A percentile compares a stretch with the other conserved stretches of the same genome.
phyloP scores from a whole-genome alignment of 2,888 invertebrate genomes.

The Archips crataeganus region DNA sequence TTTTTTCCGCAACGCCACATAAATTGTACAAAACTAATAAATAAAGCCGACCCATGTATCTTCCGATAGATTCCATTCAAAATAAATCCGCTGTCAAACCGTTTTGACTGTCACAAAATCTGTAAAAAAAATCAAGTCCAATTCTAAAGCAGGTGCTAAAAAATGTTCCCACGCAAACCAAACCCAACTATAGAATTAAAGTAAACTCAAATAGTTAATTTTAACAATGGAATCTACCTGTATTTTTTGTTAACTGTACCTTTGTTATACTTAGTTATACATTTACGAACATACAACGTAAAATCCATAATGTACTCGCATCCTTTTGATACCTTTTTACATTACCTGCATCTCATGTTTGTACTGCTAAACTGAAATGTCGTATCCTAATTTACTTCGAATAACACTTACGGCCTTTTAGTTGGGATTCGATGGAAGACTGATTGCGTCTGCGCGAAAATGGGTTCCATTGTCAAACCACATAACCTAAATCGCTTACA shows the following conservation, averaged over 20 bases:
- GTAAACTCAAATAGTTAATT: conserved; percentile 5
- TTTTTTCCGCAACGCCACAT: conserved; percentile 43
- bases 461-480: conserved; percentile 65
- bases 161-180: conserved; percentile 53
- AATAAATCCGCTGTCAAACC: not conserved
- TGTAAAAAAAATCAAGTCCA: not conserved
- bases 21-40: conserved; percentile 31
- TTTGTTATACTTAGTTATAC: conserved; percentile 32
- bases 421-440: conserved; percentile 52
- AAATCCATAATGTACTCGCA: conserved; percentile 57
- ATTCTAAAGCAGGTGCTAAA: conserved; percentile 37
- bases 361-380: conserved; percentile 19
- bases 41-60: conserved; percentile 16
- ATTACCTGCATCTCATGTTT: conserved; percentile 51
- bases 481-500: conserved; percentile 69
- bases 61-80: not conserved
- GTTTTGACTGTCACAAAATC: conserved; percentile 27
- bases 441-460: conserved; percentile 74
- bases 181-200: conserved; percentile 22
- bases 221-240: conserved; percentile 38
- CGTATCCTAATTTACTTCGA: not conserved
- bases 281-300: conserved; percentile 42
- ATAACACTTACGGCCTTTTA: conserved; percentile 51
- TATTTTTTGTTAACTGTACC: conserved; percentile 14
- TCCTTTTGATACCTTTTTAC: conserved; percentile 49